Evolutionary conservation across 2,888 invertebrate species (phyloP).

Genomic region (Habrosyne pyritoides): DNA sequence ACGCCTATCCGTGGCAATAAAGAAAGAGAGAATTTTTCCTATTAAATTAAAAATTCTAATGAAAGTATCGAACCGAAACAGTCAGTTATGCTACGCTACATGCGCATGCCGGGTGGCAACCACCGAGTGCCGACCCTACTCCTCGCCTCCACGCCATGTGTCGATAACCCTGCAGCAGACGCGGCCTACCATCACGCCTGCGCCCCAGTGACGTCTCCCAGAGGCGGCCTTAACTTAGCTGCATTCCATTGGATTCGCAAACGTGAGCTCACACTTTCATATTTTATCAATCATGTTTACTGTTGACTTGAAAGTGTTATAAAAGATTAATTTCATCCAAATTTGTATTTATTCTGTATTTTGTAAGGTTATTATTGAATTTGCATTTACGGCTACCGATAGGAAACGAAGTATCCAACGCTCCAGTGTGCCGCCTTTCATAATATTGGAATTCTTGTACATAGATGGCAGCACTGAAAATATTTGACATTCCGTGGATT

Average conservation of each 20-base stretch:
- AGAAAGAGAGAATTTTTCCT: neutral
- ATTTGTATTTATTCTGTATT: neutral
- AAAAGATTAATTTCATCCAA: neutral
- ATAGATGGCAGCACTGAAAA: conserved; percentile 86
- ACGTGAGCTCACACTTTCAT: conserved; percentile 54
- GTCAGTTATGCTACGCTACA: conserved; percentile 65
- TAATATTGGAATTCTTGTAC: conserved; percentile 72
- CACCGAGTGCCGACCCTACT: conserved; percentile 61
- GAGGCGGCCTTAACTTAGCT: conserved; percentile 65
- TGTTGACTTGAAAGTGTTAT: neutral
- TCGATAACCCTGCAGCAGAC: conserved; percentile 79
- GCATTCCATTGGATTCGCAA: conserved; percentile 74
- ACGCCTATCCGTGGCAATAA: neutral
- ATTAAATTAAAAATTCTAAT: conserved; percentile 36
- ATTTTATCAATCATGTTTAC: conserved; percentile 21
- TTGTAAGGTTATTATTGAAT: neutral
- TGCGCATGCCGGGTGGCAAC: conserved; percentile 50
- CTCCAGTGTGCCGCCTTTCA: conserved; percentile 71
- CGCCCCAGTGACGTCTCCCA: conserved; percentile 69
- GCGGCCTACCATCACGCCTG: conserved; percentile 73
- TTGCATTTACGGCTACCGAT: neutral
- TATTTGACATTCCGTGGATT: conserved; percentile 87
- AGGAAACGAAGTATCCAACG: conserved; percentile 32
- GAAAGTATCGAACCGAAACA: conserved; percentile 73
- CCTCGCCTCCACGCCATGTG: conserved; percentile 62